Evolutionary conservation across 2,888 invertebrate genomes (phyloP).

Genomic region (Limnephilus auricula): DNA sequence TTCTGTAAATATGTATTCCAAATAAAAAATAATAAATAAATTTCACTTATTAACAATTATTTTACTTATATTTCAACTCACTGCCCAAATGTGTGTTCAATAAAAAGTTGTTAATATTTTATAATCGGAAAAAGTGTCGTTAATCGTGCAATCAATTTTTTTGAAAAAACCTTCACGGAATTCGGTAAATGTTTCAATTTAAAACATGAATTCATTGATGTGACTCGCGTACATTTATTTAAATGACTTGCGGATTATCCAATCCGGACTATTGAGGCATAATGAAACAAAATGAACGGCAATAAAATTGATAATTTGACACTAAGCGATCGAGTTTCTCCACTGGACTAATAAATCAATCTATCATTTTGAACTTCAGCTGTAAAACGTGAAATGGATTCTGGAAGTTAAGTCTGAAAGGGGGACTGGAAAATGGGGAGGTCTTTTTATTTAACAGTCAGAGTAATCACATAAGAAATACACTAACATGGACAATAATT

Average conservation of each 20-base stretch:
- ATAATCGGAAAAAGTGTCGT: not conserved
- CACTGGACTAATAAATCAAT: slow-evolving; percentile 43
- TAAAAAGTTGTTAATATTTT: too few species aligned
- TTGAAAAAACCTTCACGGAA: not conserved
- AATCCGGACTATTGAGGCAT: slow-evolving; percentile 47
- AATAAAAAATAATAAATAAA: too few species aligned
- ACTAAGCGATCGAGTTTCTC: slow-evolving; percentile 56
- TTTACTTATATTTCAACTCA: not conserved
- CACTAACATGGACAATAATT: not conserved
- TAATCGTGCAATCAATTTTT: too few species aligned
- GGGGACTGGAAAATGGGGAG: not conserved
- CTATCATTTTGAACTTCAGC: slow-evolving; percentile 35
- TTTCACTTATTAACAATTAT: not conserved
- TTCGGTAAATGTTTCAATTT: slow-evolving; percentile 1
- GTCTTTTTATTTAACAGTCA: not conserved
- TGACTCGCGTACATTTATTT: slow-evolving; percentile 41
- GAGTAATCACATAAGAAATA: not conserved
- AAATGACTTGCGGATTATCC: slow-evolving; percentile 50
- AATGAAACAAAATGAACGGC: slow-evolving; percentile 54
- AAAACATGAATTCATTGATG: slow-evolving; percentile 10
- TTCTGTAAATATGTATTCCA: too few species aligned
- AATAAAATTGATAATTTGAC: slow-evolving; percentile 58
- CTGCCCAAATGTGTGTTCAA: too few species aligned
- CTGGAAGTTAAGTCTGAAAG: not conserved
- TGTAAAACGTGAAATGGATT: not conserved